Evolutionary conservation across 2,113 vertebrate genomes (phyloP).

Genomic region (Phalacrocorax brasilianus): DNA sequence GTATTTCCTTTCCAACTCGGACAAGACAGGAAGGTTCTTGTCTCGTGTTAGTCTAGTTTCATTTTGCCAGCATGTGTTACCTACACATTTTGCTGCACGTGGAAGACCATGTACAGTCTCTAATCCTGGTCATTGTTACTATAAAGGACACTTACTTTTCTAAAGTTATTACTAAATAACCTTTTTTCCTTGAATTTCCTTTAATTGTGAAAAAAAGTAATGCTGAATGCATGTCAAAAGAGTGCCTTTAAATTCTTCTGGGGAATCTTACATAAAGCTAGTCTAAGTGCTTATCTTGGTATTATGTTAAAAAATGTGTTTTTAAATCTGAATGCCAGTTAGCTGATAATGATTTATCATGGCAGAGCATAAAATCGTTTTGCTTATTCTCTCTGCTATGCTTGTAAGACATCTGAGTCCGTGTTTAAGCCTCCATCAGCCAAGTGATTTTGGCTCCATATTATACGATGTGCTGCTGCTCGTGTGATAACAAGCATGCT

Average conservation of each 20-base stretch:
- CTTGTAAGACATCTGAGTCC: background rate
- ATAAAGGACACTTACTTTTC: background rate
- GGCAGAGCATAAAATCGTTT: background rate
- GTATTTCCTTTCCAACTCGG: background rate
- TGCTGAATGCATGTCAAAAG: background rate
- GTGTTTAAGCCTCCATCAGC: background rate
- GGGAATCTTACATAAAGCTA: background rate
- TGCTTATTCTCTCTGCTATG: background rate
- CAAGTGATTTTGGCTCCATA: background rate
- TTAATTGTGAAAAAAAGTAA: background rate
- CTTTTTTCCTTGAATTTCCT: background rate
- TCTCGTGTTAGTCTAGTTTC: background rate
- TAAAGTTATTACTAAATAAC: background rate
- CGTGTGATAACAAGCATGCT: accelerated
- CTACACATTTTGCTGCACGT: background rate
- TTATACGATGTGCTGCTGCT: background rate
- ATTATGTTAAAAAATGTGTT: background rate
- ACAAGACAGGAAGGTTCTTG: background rate
- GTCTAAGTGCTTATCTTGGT: background rate
- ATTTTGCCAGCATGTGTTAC: background rate
- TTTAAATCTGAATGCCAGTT: background rate
- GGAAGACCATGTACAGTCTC: background rate
- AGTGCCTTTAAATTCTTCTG: background rate
- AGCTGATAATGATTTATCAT: background rate
- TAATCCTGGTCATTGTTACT: background rate